Conservation (phyloP, 2,888 invertebrate species). For the Lysandra bellargus region DNA sequence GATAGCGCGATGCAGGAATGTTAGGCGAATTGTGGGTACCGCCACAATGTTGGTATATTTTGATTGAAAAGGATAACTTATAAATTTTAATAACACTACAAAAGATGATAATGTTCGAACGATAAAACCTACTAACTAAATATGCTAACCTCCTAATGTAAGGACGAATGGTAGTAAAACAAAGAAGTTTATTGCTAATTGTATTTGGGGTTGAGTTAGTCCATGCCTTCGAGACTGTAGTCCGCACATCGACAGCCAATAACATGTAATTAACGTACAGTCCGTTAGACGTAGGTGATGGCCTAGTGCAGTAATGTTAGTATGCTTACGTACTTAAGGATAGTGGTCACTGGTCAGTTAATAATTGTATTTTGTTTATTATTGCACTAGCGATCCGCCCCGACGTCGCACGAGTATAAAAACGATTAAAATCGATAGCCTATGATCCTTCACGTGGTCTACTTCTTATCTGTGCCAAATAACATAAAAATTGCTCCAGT, state of each 20-base stretch:
- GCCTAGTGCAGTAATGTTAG: background rate
- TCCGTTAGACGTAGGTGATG: constrained; percentile 11
- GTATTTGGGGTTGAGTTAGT: constrained; percentile 17
- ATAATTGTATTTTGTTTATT: background rate
- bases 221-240: constrained; percentile 8
- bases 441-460: too few relatives aligned
- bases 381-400: background rate
- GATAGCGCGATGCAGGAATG: too few relatives aligned
- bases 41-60: too few relatives aligned
- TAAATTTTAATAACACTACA: too few relatives aligned
- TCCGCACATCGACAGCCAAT: constrained; percentile 27
- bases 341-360: background rate
- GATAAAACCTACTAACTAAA: background rate
- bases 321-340: background rate
- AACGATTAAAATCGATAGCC: too few relatives aligned
- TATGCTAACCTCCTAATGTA: background rate
- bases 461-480: too few relatives aligned
- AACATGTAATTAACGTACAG: constrained; percentile 23
- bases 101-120: too few relatives aligned
- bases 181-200: constrained; percentile 24
- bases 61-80: too few relatives aligned
- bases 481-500: too few relatives aligned
- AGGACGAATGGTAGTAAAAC: background rate
- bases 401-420: too few relatives aligned
- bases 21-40: too few relatives aligned